phyloP scores from a whole-genome alignment of 2,888 invertebrate species.

The Drosophila mimetica region DNA sequence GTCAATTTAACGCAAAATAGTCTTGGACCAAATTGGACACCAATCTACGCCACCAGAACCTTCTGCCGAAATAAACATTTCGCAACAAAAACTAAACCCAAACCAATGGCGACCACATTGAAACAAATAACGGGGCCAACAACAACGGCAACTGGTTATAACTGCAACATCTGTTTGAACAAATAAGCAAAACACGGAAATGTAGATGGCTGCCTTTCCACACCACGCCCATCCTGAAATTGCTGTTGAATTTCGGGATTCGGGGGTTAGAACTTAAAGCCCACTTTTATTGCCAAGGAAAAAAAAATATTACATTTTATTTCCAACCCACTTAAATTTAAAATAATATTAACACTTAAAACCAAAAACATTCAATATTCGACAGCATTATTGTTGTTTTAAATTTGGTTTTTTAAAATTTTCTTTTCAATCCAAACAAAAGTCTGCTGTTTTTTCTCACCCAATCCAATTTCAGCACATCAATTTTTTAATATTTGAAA shows the following conservation, averaged over 20 bases:
- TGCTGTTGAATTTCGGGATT: neutral
- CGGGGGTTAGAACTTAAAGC: neutral
- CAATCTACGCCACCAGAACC: neutral
- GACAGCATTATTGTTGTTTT: neutral
- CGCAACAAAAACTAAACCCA: conserved; percentile 52
- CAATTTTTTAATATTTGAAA: conserved; percentile 14
- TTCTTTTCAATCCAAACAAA: conserved; percentile 1
- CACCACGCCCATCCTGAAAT: conserved; percentile 1
- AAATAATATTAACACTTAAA: too few relatives aligned
- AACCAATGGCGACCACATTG: conserved; percentile 57
- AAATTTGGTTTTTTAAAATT: neutral
- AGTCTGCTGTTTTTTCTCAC: neutral
- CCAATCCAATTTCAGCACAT: conserved; percentile 10
- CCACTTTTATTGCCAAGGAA: neutral
- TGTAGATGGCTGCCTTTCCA: neutral
- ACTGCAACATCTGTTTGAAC: conserved; percentile 73
- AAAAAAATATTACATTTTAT: neutral
- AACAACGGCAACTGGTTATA: conserved; percentile 29
- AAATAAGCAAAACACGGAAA: conserved; percentile 68
- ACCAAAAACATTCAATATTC: too few relatives aligned
- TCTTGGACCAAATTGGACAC: neutral
- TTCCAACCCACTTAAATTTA: neutral
- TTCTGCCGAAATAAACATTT: conserved; percentile 22
- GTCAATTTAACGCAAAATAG: neutral
- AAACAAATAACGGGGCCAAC: conserved; percentile 56